Percentiles rank a stretch among this genome's conserved stretches.
These are phyloP conservation scores for Orthonyx spaldingii DNA, from an alignment of 2,113 vertebrate genomes.

Conservation along the genomic window DNA sequence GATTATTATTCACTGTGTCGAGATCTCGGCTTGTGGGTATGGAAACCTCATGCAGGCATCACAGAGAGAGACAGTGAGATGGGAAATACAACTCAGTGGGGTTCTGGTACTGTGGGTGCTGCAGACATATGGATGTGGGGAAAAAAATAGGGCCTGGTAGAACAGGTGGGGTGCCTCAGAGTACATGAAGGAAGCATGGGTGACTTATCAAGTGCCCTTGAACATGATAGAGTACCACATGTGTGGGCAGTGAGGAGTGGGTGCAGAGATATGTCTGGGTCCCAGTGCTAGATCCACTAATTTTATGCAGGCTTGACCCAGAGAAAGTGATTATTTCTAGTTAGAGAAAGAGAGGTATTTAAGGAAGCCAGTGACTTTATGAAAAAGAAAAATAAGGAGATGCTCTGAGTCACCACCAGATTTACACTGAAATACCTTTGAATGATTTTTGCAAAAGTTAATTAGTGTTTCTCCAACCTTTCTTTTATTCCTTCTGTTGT, in stretches of 20 bases:
- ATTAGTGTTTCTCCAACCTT: neutral
- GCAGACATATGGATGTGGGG: neutral
- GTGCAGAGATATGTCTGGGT: neutral
- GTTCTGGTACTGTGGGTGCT: neutral
- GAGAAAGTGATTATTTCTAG: neutral
- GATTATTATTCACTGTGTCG: neutral
- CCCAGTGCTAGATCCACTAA: neutral
- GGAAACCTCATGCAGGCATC: neutral
- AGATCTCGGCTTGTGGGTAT: neutral
- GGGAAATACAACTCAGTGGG: neutral
- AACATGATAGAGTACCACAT: neutral
- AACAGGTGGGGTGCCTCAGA: neutral
- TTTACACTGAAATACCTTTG: neutral
- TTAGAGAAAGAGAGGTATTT: neutral
- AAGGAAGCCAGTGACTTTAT: neutral
- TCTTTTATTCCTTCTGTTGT: neutral
- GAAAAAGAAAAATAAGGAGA: neutral
- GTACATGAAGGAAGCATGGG: neutral
- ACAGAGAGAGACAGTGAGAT: neutral
- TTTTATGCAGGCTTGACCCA: neutral
- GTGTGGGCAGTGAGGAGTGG: neutral
- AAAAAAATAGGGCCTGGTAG: neutral
- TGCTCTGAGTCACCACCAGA: neutral
- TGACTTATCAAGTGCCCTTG: neutral
- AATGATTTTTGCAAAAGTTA: neutral